Percentiles rank a stretch among this genome's conserved stretches.
Evolutionary conservation across 2,113 vertebrate genomes (phyloP).

Genomic region (Collichthys lucidus): DNA sequence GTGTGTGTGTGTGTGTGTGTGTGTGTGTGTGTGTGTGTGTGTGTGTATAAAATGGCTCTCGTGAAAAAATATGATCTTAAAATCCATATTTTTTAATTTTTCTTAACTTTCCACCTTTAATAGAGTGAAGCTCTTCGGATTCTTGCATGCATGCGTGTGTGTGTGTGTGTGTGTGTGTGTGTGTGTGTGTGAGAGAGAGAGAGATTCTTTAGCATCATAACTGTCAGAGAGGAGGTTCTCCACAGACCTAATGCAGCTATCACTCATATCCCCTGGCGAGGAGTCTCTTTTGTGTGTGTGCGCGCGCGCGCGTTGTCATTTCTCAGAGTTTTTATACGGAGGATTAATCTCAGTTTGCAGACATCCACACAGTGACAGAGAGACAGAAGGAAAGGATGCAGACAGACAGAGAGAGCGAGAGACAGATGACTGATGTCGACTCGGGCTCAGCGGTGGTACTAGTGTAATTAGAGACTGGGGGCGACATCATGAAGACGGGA

Average conservation of each 20-base stretch:
- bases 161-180: background rate
- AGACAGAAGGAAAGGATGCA: background rate
- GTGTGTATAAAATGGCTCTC: background rate
- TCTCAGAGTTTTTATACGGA: conserved; percentile 32
- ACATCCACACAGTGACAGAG: conserved; percentile 21
- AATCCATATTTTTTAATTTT: conserved; percentile 9
- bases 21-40: conserved; percentile 4
- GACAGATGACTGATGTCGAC: background rate
- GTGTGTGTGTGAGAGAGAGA: background rate
- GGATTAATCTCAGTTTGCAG: conserved; percentile 56
- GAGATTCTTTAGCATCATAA: conserved; percentile 76
- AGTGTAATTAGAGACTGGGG: background rate
- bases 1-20: conserved; percentile 26
- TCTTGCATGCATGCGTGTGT: background rate
- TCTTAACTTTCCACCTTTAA: background rate
- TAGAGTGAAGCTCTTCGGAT: background rate
- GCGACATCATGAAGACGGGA: background rate
- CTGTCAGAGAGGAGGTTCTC: conserved; percentile 67
- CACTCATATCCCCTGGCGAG: conserved; percentile 60
- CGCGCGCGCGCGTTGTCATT: conserved; percentile 29
- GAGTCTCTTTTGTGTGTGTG: conserved; percentile 28
- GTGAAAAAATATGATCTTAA: background rate
- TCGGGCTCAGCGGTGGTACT: background rate
- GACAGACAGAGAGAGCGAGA: background rate
- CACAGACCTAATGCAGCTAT: conserved; percentile 73